A percentile compares a stretch with the other conserved stretches of the same genome.
Evolutionary conservation across 2,888 invertebrate species (phyloP).

Genomic region (Conistra vaccinii): DNA sequence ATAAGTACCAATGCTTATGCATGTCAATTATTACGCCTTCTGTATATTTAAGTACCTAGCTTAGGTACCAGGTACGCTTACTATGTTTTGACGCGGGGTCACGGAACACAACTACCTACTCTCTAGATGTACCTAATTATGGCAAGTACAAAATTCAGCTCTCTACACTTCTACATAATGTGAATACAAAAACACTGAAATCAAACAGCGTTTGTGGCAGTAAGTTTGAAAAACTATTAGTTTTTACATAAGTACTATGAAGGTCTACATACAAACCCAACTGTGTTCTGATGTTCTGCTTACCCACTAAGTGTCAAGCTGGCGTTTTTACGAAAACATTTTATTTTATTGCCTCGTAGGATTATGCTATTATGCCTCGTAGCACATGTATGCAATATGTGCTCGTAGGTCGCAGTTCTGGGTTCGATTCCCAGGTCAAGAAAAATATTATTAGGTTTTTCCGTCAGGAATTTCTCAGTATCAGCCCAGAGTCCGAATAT

Average conservation of each 20-base stretch:
- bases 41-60: not conserved
- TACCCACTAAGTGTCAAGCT: not conserved
- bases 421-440: not conserved
- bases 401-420: too few species aligned
- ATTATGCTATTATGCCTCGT: too few species aligned
- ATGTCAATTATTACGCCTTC: slow-evolving; percentile 37
- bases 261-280: not conserved
- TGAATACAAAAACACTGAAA: slow-evolving; percentile 6
- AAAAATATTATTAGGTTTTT: not conserved
- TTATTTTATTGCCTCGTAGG: too few species aligned
- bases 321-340: not conserved
- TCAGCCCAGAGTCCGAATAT: too few species aligned
- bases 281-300: not conserved
- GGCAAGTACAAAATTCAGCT: not conserved
- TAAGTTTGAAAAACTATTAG: not conserved
- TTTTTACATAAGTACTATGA: not conserved
- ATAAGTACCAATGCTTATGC: slow-evolving; percentile 15
- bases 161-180: not conserved
- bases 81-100: slow-evolving; percentile 3
- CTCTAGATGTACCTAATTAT: not conserved
- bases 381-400: too few species aligned
- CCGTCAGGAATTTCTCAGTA: too few species aligned
- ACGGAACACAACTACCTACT: not conserved
- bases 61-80: not conserved
- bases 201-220: not conserved